These are phyloP conservation scores for Aporrectodea caliginosa DNA, from an alignment of 1,140 invertebrate species.

Conservation along the genomic window DNA sequence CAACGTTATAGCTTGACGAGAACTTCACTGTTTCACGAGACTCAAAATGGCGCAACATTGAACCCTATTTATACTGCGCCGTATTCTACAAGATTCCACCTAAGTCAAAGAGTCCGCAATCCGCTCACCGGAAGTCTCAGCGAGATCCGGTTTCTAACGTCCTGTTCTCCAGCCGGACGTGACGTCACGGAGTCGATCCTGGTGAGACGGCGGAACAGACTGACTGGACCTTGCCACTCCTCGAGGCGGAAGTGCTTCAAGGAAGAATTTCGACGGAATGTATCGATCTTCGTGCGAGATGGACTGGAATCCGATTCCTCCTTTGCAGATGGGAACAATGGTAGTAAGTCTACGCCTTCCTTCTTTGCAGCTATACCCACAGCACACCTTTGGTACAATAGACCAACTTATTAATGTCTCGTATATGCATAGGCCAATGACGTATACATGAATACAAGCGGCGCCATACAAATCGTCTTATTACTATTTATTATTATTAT, in stretches of 20 bases:
- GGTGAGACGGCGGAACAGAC: not conserved
- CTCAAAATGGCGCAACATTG: too few relatives aligned
- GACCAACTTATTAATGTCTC: not conserved
- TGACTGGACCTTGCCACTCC: not conserved
- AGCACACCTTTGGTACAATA: too few relatives aligned
- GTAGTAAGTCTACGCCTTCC: too few relatives aligned
- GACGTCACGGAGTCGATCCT: not conserved
- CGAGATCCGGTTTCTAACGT: not conserved
- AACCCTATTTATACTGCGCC: too few relatives aligned
- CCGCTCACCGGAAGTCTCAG: too few relatives aligned
- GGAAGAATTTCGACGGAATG: not conserved
- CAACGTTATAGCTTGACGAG: too few relatives aligned
- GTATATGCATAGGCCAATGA: not conserved
- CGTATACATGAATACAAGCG: not conserved
- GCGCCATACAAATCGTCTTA: not conserved
- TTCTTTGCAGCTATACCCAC: too few relatives aligned
- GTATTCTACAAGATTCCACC: too few relatives aligned
- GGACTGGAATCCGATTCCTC: not conserved
- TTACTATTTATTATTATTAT: not conserved
- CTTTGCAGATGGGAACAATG: not conserved
- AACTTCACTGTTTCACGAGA: too few relatives aligned
- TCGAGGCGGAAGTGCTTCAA: not conserved
- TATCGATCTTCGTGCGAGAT: not conserved
- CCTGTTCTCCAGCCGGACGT: not conserved
- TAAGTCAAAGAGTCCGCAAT: too few relatives aligned